Evolutionary conservation across 2,797 vertebrate genomes (phyloP), one percentile per base, ranked within the genome.

Genomic region (Enteromius argenteus): DNA sequence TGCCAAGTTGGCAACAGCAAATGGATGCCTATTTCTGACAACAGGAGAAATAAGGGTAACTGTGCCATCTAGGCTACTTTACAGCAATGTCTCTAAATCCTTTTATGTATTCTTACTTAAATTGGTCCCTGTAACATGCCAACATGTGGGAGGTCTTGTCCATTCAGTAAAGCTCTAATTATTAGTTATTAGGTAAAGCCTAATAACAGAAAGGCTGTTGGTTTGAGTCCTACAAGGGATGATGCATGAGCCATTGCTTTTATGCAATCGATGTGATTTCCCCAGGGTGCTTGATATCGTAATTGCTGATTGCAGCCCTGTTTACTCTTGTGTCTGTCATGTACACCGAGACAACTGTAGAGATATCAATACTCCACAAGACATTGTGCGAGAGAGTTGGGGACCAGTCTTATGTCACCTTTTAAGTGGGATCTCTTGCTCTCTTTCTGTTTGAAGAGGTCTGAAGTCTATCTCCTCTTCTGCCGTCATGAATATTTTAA

Each of bases 401-500:
- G 21, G 8, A 39, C 78, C n/a, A 11, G 51, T 71, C 66, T 21
- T 56, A 21, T 80, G 49, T 56, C 51, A 71, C 10, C 49, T 71
- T 80, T 69, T 39, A 69, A 80, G 79, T 56, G 5, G 9, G 8
- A 51, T 53, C 64, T 69, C 32, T 23, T n/a, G 30, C 69, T 62
- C 19, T 73, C 44, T 68, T 51, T 49, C 27, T 17, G 53, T 76
- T 37, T 53, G 6, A 79, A 79, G 77, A 14, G 44, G 42, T 74
- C 69, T 75, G 42, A 9, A 23, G 71, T 66, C 30, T 79, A 10
- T 68, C 32, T 60, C 11, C 11, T 64, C 58, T 75, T 75, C 19
- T 62, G 56, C 56, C 17, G 30, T 53, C 71, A 75, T 74, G 15
- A 82, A 75, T 75, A 64, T 75, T 82, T 64, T 17, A 75, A 66